These are phyloP conservation scores for Panopea generosa DNA, from an alignment of 2,888 invertebrate genomes.

Conservation along the genomic window DNA sequence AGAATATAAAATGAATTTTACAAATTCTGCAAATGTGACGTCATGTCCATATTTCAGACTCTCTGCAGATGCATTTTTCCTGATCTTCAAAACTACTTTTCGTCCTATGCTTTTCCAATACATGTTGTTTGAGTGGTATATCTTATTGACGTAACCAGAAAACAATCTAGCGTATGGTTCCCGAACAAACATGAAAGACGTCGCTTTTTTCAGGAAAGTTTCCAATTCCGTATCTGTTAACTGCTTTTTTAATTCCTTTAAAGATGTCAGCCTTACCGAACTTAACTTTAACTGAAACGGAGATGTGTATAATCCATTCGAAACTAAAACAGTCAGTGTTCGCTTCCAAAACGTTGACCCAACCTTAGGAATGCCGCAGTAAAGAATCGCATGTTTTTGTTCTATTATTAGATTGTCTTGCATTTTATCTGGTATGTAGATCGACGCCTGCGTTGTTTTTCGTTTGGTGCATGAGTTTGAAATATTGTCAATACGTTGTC, in stretches of 20 bases:
- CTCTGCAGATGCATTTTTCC: slow-evolving; percentile 28
- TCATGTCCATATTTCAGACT: slow-evolving; percentile 67
- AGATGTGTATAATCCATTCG: slow-evolving; percentile 6
- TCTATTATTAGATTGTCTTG: slow-evolving; percentile 17
- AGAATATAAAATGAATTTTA: too few relatives aligned
- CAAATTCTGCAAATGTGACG: slow-evolving; percentile 72
- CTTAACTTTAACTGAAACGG: slow-evolving; percentile 34
- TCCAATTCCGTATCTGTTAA: background rate
- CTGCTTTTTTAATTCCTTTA: background rate
- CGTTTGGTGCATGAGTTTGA: background rate
- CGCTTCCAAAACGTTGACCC: slow-evolving; percentile 55
- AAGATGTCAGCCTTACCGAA: background rate
- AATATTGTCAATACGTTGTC: background rate
- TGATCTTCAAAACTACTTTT: slow-evolving; percentile 40
- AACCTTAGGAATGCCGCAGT: slow-evolving; percentile 51
- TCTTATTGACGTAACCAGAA: slow-evolving; percentile 74
- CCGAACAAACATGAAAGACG: too few relatives aligned
- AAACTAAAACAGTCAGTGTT: slow-evolving; percentile 34
- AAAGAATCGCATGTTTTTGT: slow-evolving; percentile 33
- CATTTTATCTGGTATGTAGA: too few relatives aligned
- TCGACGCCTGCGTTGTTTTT: slow-evolving; percentile 16
- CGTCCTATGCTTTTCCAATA: slow-evolving; percentile 68
- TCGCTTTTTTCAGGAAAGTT: slow-evolving; percentile 18
- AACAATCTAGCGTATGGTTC: slow-evolving; percentile 71
- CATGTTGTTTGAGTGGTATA: slow-evolving; percentile 67